Evolutionary conservation across 2,888 invertebrate species (phyloP).

Genomic region (Dynastes maya): DNA sequence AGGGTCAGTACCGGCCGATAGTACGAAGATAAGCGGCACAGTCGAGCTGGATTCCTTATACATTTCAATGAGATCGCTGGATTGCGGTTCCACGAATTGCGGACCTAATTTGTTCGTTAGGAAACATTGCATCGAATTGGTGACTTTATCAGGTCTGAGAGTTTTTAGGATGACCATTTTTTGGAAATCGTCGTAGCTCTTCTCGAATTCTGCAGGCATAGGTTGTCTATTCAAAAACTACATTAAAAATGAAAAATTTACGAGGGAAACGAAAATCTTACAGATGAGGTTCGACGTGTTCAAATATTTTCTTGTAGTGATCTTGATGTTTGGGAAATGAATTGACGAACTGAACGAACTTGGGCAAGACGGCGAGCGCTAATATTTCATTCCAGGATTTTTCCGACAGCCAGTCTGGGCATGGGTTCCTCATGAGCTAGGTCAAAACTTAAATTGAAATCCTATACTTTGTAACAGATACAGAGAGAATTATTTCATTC

Average conservation of each 20-base stretch:
- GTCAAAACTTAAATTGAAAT: constrained; percentile 34
- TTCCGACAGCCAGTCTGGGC: constrained; percentile 84
- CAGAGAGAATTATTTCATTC: neutral
- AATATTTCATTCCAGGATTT: constrained; percentile 88
- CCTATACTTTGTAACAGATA: neutral
- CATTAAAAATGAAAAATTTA: neutral
- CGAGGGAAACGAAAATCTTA: constrained; percentile 60
- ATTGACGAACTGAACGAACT: constrained; percentile 76
- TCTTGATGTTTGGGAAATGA: constrained; percentile 74
- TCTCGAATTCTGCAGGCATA: constrained; percentile 80
- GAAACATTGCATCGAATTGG: constrained; percentile 84
- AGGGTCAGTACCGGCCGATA: constrained; percentile 94
- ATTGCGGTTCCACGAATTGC: constrained; percentile 89
- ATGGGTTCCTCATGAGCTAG: constrained; percentile 79
- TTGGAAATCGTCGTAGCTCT: constrained; percentile 80
- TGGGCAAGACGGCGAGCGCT: constrained; percentile 78
- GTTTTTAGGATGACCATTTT: constrained; percentile 85
- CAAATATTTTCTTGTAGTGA: constrained; percentile 78
- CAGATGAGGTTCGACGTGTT: constrained; percentile 80
- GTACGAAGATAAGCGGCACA: constrained; percentile 89
- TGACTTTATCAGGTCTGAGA: constrained; percentile 88
- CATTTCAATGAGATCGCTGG: constrained; percentile 86
- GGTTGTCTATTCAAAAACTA: constrained; percentile 69
- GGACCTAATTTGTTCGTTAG: constrained; percentile 80
- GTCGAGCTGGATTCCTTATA: constrained; percentile 85